phyloP scores from a whole-genome alignment of 1,140 invertebrate species.

The Zophobas atratus region DNA sequence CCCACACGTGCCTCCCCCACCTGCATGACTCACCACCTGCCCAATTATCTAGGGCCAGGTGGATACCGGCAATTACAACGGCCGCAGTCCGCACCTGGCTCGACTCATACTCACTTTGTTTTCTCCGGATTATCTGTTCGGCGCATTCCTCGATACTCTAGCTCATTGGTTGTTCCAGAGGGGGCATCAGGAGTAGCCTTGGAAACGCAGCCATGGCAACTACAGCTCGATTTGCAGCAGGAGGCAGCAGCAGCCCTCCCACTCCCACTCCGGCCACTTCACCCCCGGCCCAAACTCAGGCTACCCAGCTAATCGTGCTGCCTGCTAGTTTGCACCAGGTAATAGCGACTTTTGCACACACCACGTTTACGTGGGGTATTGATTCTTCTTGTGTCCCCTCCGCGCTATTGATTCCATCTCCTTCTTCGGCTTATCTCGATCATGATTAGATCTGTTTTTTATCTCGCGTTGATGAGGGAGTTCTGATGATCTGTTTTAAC shows the following conservation, averaged over 20 bases:
- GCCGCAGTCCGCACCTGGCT: not conserved
- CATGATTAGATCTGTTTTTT: slow-evolving; percentile 1
- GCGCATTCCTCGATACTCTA: slow-evolving; percentile 7
- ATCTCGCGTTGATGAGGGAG: not conserved
- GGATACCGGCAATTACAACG: slow-evolving; percentile 39
- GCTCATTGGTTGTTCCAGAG: slow-evolving; percentile 61
- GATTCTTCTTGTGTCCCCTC: slow-evolving; percentile 1
- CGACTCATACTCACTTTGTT: not conserved
- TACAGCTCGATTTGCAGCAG: slow-evolving; percentile 67
- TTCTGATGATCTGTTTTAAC: slow-evolving; percentile 20
- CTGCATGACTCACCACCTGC: slow-evolving; percentile 54
- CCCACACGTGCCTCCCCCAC: slow-evolving; percentile 37
- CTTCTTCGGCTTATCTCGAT: slow-evolving; percentile 10
- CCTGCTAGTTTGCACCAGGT: slow-evolving; percentile 68
- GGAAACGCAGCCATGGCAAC: slow-evolving; percentile 67
- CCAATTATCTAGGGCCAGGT: slow-evolving; percentile 54
- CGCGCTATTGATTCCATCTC: slow-evolving; percentile 40
- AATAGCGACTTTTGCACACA: slow-evolving; percentile 53
- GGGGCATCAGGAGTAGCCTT: slow-evolving; percentile 63
- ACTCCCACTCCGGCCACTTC: slow-evolving; percentile 65
- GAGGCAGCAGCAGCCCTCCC: slow-evolving; percentile 65
- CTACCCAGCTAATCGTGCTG: slow-evolving; percentile 67
- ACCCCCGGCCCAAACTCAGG: slow-evolving; percentile 64
- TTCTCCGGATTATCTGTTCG: not conserved
- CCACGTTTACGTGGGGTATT: slow-evolving; percentile 13